Conservation (phyloP, 2,888 invertebrate genomes). For the Petrolisthes cinctipes region DNA sequence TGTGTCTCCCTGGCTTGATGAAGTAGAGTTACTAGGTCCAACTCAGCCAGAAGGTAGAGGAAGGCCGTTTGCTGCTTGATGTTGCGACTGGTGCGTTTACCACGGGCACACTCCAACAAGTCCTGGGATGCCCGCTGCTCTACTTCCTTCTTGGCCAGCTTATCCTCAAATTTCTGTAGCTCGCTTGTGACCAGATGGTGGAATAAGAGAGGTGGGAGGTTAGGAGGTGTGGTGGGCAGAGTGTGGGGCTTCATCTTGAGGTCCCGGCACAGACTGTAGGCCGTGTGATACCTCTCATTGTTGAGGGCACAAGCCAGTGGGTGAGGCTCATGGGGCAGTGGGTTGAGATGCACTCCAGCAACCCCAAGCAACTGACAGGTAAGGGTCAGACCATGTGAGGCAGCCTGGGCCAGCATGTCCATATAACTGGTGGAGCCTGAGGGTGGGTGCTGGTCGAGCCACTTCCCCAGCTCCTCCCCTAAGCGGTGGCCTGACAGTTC, state of each 20-base stretch:
- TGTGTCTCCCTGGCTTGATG: constrained; percentile 17
- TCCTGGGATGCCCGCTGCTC: constrained; percentile 11
- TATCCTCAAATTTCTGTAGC: constrained; percentile 33
- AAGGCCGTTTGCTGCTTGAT: constrained; percentile 30
- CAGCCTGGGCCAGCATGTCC: constrained; percentile 37
- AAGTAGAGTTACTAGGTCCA: constrained; percentile 42
- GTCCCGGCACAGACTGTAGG: constrained; percentile 47
- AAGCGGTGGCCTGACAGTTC: constrained; percentile 42
- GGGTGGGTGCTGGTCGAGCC: constrained; percentile 32
- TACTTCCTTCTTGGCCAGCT: constrained; percentile 34
- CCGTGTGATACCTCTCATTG: constrained; percentile 22
- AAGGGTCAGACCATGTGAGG: constrained; percentile 44
- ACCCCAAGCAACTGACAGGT: constrained; percentile 53
- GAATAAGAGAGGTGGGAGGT: constrained; percentile 28
- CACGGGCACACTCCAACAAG: constrained; percentile 28
- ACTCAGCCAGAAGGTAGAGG: constrained; percentile 43
- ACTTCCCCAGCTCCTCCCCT: constrained; percentile 33
- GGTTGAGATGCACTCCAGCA: constrained; percentile 47
- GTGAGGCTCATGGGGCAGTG: constrained; percentile 32
- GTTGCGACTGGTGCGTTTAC: constrained; percentile 6
- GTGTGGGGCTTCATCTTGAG: constrained; percentile 49
- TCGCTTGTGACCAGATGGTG: constrained; percentile 40
- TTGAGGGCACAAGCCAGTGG: constrained; percentile 31
- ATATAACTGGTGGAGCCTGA: constrained; percentile 20
- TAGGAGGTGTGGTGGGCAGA: background rate